Percentiles rank a stretch among this genome's conserved stretches.
Evolutionary conservation across 2,888 invertebrate genomes (phyloP).

Genomic region (Eilema caniola): DNA sequence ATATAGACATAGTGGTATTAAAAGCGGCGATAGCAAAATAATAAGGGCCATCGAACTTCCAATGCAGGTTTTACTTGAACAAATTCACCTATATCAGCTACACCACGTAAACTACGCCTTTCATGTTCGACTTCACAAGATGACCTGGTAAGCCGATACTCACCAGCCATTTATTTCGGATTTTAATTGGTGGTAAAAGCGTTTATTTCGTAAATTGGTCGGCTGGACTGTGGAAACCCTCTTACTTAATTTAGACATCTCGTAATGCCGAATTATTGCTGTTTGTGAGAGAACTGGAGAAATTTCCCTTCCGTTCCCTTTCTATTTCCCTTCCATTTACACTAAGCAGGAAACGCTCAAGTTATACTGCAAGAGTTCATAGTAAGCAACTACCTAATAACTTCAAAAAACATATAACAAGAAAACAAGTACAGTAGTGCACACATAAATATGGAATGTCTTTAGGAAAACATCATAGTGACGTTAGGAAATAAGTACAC

Average conservation of each 20-base stretch:
- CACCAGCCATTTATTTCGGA: neutral
- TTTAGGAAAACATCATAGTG: neutral
- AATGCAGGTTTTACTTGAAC: neutral
- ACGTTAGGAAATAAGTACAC: neutral
- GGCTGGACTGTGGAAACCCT: neutral
- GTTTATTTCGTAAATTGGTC: no score
- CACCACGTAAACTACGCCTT: neutral
- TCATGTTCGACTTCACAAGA: neutral
- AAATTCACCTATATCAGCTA: neutral
- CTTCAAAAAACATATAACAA: neutral
- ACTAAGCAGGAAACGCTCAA: neutral
- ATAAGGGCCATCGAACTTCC: neutral
- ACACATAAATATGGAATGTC: neutral
- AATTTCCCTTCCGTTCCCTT: neutral
- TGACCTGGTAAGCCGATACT: neutral
- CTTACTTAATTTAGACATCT: neutral
- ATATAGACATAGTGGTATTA: constrained; percentile 51
- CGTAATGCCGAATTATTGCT: neutral
- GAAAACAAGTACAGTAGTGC: neutral
- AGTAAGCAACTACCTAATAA: neutral
- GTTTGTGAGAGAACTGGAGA: neutral
- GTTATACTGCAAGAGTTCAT: neutral
- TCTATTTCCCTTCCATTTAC: neutral
- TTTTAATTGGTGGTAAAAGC: no score
- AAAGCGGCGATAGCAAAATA: constrained; percentile 5